Evolutionary conservation across 2,797 vertebrate species (phyloP).

Genomic region (Knipowitschia caucasica): DNA sequence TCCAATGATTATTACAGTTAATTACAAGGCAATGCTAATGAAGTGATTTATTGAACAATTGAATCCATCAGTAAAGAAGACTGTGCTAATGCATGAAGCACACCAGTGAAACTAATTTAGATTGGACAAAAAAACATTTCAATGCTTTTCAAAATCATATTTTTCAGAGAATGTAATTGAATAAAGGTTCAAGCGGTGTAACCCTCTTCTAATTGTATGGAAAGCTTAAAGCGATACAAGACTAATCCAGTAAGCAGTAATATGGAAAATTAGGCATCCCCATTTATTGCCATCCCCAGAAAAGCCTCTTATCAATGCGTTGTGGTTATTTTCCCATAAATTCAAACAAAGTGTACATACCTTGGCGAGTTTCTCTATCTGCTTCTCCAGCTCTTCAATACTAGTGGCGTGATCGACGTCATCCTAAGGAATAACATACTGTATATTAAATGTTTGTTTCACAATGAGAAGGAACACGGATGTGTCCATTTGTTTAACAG

Average conservation of each 20-base stretch:
- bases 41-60: conserved; percentile 44
- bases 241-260: neutral
- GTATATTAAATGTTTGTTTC: neutral
- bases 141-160: conserved; percentile 6
- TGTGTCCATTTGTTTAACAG: neutral
- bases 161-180: conserved; percentile 1
- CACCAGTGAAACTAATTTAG: conserved; percentile 17
- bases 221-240: neutral
- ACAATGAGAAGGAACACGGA: neutral
- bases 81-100: conserved; percentile 15
- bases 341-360: conserved; percentile 64
- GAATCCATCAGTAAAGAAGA: conserved; percentile 33
- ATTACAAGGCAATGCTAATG: conserved; percentile 33
- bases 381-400: conserved; percentile 96
- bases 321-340: conserved; percentile 9
- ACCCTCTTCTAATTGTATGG: conserved; percentile 1
- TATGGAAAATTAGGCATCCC: conserved; percentile 3
- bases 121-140: conserved; percentile 6
- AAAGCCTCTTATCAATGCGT: conserved; percentile 16
- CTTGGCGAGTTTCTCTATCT: conserved; percentile 96
- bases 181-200: conserved; percentile 6
- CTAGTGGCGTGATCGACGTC: conserved; percentile 93
- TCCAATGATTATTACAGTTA: conserved; percentile 26
- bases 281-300: conserved; percentile 22
- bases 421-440: conserved; percentile 75